Conservation (phyloP, 2,797 vertebrate species). For the Danio jaintianensis region DNA sequence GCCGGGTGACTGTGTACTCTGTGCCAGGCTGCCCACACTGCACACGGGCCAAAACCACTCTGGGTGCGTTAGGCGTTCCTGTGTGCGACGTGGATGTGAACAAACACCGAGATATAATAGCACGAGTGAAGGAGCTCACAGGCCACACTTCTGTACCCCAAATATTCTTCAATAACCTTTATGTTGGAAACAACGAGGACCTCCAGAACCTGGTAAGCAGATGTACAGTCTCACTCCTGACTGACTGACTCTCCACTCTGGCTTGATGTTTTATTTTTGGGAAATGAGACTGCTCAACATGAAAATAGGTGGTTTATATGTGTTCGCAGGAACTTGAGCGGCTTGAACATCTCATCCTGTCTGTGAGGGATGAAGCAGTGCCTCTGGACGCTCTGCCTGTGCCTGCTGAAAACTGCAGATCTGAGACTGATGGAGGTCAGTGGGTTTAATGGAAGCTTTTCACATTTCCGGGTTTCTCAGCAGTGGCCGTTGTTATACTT, state of each 20-base stretch:
- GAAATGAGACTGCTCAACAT: neutral
- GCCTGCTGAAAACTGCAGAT: constrained; percentile 58
- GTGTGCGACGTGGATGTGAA: constrained; percentile 76
- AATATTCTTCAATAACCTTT: constrained; percentile 81
- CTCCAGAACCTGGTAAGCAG: constrained; percentile 76
- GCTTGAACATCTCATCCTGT: constrained; percentile 66
- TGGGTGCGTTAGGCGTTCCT: constrained; percentile 70
- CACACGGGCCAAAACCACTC: constrained; percentile 74
- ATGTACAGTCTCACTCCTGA: neutral
- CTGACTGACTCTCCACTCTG: neutral
- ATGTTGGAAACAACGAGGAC: constrained; percentile 76
- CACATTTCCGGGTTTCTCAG: no score
- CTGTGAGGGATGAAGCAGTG: constrained; percentile 73
- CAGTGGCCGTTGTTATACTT: no score
- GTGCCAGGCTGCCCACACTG: constrained; percentile 80
- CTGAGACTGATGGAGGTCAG: constrained; percentile 58
- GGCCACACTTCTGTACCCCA: constrained; percentile 78
- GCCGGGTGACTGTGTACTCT: constrained; percentile 79
- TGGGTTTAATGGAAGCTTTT: neutral
- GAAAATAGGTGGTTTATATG: neutral
- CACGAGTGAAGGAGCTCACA: constrained; percentile 72
- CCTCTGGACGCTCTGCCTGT: constrained; percentile 70
- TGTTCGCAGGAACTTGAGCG: constrained; percentile 70
- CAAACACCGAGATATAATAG: constrained; percentile 69
- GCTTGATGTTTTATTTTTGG: neutral